Evolutionary conservation across 2,888 invertebrate species (phyloP), one percentile per base, ranked within the genome.

Genomic region (Lysandra coridon): DNA sequence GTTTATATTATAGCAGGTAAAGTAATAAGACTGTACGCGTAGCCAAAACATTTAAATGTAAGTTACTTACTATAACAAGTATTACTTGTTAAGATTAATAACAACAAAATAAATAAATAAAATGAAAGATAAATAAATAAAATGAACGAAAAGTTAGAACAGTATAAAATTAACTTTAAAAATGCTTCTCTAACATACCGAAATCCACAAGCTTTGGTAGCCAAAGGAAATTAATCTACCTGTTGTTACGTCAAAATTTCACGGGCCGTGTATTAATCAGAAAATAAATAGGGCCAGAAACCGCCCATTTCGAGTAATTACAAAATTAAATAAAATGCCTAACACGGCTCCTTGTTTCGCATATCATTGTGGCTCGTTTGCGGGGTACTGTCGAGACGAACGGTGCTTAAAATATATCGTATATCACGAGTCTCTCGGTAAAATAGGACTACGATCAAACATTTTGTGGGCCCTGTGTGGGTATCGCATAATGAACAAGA

Each of bases 291-390:
- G 17, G 33, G 23, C 86, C 79, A 79, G 87, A 86, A 87, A 86
- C 84, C 85, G 83, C 83, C 83, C 83, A 84, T 84, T 81, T 84
- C 83, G 81, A 86, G 87, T 91, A 91, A 92, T 92, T 90, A 91
- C 89, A 85, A 84, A 87, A 88, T 87, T 86, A 76, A 76, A 76
- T 88, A 88, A 90, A 89, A 87, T 87, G 85, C 85, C 86, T 85
- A 84, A 83, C 85, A 88, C 87, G 87, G 85, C 90, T 87, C 87
- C 87, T 86, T 87, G 89, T 92, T 93, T 90, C 88, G 92, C 93
- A 92, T 92, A 92, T 93, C 93, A 93, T 93, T 88, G 87, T 88
- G 83, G 85, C 84, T 92, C 91, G 91, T 92, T 93, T 90, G 90
- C 84, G 85, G 82, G 81, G 90, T 89, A 91, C 86, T 83, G 84